Evolutionary conservation across 35 echinoderm and acorn worm species (phyloP).

Genomic region (Heliocidaris erythrogramma): DNA sequence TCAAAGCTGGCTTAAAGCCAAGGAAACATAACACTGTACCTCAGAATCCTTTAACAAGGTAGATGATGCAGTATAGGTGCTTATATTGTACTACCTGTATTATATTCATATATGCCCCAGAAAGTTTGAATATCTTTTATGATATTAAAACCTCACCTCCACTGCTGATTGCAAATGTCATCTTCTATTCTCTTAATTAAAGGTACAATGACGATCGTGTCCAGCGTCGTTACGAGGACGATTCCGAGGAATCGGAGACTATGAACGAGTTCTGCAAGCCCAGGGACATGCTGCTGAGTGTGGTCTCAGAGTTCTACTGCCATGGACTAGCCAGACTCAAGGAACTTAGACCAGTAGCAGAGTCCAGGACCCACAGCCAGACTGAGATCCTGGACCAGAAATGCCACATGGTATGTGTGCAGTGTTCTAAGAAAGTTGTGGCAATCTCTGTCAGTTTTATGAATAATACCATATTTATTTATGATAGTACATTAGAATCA

Average conservation of each 20-base stretch:
- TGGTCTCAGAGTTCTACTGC: constrained; percentile 85
- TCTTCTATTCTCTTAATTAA: neutral
- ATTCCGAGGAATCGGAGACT: constrained; percentile 82
- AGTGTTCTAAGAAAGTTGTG: neutral
- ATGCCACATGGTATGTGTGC: constrained; percentile 79
- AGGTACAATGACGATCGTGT: constrained; percentile 94
- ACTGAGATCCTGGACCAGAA: constrained; percentile 80
- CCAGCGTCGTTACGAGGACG: constrained; percentile 86
- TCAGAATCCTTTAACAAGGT: too few species aligned
- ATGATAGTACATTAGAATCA: too few species aligned
- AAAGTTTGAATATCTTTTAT: too few species aligned
- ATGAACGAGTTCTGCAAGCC: constrained; percentile 95
- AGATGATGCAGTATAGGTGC: too few species aligned
- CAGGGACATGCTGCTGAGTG: constrained; percentile 92
- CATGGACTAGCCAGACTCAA: constrained; percentile 84
- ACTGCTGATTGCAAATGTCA: neutral
- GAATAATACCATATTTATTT: too few species aligned
- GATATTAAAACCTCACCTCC: too few species aligned
- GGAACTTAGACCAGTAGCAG: constrained; percentile 77
- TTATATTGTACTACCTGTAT: too few species aligned
- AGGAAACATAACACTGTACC: too few species aligned
- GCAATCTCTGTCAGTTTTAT: too few species aligned
- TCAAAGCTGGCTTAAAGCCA: too few species aligned
- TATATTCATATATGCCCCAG: too few species aligned
- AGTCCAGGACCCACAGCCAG: constrained; percentile 67